Conservation (phyloP, 2,113 vertebrate species). For the Ochotona curzoniae region DNA sequence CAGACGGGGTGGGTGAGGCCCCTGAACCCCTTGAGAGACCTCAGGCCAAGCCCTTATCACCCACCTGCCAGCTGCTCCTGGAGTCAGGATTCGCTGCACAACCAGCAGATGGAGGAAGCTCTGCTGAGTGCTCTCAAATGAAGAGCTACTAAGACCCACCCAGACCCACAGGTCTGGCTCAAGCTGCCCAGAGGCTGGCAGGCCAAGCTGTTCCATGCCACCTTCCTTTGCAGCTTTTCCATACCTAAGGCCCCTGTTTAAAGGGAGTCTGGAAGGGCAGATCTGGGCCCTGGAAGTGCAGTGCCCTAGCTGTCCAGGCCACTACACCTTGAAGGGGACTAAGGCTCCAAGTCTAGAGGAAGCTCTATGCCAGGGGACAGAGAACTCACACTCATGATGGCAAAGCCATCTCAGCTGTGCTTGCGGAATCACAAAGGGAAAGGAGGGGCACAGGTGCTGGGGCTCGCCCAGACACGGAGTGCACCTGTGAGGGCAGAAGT, state of each 20-base stretch:
- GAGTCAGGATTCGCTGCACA: neutral
- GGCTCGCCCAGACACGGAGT: too few relatives aligned
- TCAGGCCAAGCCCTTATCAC: neutral
- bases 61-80: neutral
- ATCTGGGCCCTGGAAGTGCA: too few relatives aligned
- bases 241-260: neutral
- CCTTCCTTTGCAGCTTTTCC: too few relatives aligned
- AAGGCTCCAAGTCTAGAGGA: neutral
- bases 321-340: neutral
- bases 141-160: neutral
- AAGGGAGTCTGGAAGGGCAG: neutral
- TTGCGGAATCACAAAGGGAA: neutral
- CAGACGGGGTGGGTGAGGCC: neutral
- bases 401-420: neutral
- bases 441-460: neutral
- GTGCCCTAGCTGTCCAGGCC: too few relatives aligned
- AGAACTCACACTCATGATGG: neutral
- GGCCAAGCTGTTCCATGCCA: too few relatives aligned
- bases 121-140: neutral
- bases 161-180: neutral
- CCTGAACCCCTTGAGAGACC: neutral
- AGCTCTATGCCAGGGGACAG: neutral
- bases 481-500: neutral
- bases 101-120: fast-evolving
- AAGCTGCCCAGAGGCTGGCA: too few relatives aligned